Conservation (phyloP, 2,113 vertebrate species). For the Arenaria interpres region DNA sequence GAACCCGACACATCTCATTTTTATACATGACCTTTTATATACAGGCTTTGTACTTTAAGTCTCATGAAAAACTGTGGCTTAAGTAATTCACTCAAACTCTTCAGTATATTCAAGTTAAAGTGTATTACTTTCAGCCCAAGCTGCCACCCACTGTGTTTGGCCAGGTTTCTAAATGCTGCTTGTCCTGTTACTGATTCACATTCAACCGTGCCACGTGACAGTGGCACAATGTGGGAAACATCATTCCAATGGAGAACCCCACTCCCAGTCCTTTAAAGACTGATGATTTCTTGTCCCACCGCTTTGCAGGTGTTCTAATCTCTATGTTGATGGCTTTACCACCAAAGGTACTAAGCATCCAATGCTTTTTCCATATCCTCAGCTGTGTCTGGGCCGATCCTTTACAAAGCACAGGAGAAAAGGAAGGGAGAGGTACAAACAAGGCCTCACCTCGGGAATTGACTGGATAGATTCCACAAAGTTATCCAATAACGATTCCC, state of each 20-base stretch:
- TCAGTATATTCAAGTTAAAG: background rate
- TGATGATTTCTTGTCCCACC: background rate
- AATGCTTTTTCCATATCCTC: background rate
- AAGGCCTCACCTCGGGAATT: constrained; percentile 91
- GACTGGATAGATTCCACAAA: constrained; percentile 98
- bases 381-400: background rate
- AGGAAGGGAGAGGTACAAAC: background rate
- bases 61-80: background rate
- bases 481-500: constrained; percentile 93
- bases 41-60: background rate
- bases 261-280: background rate
- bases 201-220: background rate
- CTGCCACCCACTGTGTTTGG: background rate
- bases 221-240: background rate
- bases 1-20: background rate
- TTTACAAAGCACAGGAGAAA: background rate
- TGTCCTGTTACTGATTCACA: background rate
- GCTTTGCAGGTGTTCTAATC: background rate
- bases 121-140: background rate
- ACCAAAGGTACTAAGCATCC: background rate
- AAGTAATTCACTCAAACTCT: background rate
- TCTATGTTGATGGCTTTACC: background rate
- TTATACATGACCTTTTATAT: background rate
- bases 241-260: background rate
- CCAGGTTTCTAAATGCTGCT: background rate